These are phyloP conservation scores for Euura lappo DNA, from an alignment of 1,140 invertebrate genomes.

Conservation along the genomic window DNA sequence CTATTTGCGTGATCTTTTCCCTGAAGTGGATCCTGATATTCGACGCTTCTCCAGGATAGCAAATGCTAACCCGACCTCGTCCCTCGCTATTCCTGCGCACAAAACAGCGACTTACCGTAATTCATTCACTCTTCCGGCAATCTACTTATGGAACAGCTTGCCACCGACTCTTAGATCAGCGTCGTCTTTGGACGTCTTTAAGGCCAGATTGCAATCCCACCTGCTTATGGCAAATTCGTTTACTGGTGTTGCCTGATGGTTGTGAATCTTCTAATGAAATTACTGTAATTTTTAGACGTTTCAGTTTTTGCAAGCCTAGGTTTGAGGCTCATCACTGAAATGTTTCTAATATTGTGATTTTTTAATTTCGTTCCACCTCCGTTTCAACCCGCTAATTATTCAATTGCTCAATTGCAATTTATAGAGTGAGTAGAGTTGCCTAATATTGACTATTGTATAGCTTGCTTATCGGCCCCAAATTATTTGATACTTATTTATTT, in stretches of 20 bases:
- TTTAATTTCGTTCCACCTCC: not conserved
- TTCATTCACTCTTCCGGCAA: not conserved
- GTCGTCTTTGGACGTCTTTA: not conserved
- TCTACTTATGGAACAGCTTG: not conserved
- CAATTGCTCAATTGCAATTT: not conserved
- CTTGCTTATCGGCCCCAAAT: no score
- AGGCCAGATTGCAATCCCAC: not conserved
- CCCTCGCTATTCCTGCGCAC: no score
- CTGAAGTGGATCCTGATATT: no score
- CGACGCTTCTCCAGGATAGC: not conserved
- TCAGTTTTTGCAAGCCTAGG: no score
- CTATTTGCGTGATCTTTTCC: no score
- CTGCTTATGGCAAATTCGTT: not conserved
- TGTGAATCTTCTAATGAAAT: not conserved
- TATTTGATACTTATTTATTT: no score
- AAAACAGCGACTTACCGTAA: no score
- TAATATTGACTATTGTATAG: no score
- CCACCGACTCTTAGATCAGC: not conserved
- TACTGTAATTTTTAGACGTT: not conserved
- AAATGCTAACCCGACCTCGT: no score
- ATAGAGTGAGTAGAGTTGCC: not conserved
- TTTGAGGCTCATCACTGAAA: not conserved
- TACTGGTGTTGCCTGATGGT: not conserved
- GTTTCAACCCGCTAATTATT: not conserved
- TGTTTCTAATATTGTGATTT: not conserved